Evolutionary conservation across 2,113 vertebrate species (phyloP).

Genomic region (Phoxinus phoxinus): DNA sequence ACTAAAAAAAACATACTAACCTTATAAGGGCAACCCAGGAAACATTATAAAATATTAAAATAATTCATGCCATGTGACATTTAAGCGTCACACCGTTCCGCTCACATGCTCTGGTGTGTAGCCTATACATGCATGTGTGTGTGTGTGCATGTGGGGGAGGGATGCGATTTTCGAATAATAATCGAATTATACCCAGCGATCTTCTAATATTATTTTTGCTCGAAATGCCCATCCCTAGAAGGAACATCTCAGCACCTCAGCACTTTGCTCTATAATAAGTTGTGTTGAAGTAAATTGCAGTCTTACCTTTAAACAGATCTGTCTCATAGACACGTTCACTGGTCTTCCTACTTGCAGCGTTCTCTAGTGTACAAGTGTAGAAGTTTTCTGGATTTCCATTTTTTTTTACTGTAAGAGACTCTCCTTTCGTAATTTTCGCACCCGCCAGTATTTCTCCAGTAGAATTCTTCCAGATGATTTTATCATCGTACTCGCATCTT

Average conservation of each 20-base stretch:
- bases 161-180: too few species aligned
- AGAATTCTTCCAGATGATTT: background rate
- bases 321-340: background rate
- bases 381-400: fast-evolving
- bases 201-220: too few species aligned
- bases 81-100: too few species aligned
- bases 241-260: background rate
- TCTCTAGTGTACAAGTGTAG: background rate
- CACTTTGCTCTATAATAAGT: background rate
- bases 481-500: background rate
- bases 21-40: too few species aligned
- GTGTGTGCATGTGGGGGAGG: too few species aligned
- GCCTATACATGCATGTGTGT: too few species aligned
- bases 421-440: background rate
- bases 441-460: background rate
- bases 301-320: background rate
- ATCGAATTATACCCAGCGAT: too few species aligned
- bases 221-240: background rate
- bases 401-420: background rate
- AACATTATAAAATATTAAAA: too few species aligned
- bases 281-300: background rate
- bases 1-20: too few species aligned
- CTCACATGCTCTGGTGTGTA: too few species aligned
- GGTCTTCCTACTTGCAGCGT: background rate
- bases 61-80: too few species aligned